These are phyloP conservation scores for Hyperoplus immaculatus DNA, from an alignment of 2,797 vertebrate species.

Conservation along the genomic window DNA sequence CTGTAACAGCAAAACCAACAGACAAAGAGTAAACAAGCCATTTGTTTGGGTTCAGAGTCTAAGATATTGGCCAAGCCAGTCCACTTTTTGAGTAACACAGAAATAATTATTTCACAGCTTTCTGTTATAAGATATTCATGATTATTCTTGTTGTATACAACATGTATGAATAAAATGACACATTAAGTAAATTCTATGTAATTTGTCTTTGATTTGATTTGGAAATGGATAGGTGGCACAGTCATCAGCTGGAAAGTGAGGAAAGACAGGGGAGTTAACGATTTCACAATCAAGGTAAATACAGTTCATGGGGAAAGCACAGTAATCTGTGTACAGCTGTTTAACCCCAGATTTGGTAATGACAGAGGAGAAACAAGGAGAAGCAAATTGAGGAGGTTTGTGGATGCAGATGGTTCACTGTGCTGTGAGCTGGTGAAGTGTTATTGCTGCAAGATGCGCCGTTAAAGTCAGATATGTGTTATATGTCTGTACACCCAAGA, in stretches of 20 bases:
- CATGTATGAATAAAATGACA: background rate
- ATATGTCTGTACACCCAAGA: slow-evolving; percentile 48
- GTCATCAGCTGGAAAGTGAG: background rate
- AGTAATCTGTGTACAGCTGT: background rate
- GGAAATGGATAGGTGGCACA: background rate
- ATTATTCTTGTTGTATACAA: background rate
- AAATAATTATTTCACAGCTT: background rate
- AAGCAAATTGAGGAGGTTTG: background rate
- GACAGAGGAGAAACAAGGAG: background rate
- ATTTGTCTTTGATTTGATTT: background rate
- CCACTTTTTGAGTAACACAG: background rate
- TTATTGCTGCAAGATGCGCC: slow-evolving; percentile 48
- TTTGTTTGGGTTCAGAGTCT: slow-evolving; percentile 64
- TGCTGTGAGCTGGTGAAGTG: slow-evolving; percentile 30
- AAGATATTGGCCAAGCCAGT: background rate
- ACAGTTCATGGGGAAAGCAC: background rate
- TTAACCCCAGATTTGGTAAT: slow-evolving; percentile 1
- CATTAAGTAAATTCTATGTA: background rate
- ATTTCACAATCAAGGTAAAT: background rate
- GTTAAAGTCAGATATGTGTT: slow-evolving; percentile 35
- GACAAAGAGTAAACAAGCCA: slow-evolving; percentile 7
- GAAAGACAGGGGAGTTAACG: background rate
- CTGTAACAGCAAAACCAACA: background rate
- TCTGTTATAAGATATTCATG: background rate
- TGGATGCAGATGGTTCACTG: background rate